phyloP scores from a whole-genome alignment of 2,888 invertebrate genomes.

The Cheilosia urbana region DNA sequence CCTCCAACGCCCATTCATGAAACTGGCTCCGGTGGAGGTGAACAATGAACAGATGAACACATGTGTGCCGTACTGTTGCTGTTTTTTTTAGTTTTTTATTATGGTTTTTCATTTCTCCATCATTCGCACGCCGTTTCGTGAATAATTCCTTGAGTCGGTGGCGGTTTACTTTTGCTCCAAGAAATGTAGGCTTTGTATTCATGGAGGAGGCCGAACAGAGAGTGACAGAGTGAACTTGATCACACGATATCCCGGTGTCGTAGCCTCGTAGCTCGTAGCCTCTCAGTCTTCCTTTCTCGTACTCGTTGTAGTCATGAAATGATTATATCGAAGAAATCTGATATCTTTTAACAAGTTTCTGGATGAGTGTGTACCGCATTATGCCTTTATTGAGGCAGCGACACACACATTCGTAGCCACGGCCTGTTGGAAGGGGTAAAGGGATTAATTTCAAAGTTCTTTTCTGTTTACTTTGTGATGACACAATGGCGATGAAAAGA shows the following conservation, averaged over 20 bases:
- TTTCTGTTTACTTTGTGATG: slow-evolving; percentile 53
- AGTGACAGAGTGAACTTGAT: slow-evolving; percentile 39
- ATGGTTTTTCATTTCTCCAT: slow-evolving; percentile 16
- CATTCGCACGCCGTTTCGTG: slow-evolving; percentile 20
- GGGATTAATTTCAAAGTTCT: slow-evolving; percentile 58
- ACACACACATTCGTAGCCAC: background rate
- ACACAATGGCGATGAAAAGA: slow-evolving; percentile 30
- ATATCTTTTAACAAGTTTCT: slow-evolving; percentile 53
- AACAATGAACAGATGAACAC: slow-evolving; percentile 21
- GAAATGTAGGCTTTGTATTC: background rate
- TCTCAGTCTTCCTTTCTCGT: no score
- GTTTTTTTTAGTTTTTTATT: slow-evolving; percentile 1
- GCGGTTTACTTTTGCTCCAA: background rate
- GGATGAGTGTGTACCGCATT: slow-evolving; percentile 51
- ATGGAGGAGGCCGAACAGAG: background rate
- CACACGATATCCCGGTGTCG: slow-evolving; percentile 62
- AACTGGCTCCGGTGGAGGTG: slow-evolving; percentile 35
- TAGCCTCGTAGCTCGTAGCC: no score
- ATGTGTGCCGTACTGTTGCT: slow-evolving; percentile 12
- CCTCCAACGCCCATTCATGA: slow-evolving; percentile 61
- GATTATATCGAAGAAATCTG: slow-evolving; percentile 71
- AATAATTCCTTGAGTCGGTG: slow-evolving; percentile 10
- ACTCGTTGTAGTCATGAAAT: slow-evolving; percentile 25
- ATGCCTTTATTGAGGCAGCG: slow-evolving; percentile 33
- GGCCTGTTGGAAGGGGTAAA: slow-evolving; percentile 55